Evolutionary conservation across 2,797 vertebrate species (phyloP).

Genomic region (Rhinichthys osculus): DNA sequence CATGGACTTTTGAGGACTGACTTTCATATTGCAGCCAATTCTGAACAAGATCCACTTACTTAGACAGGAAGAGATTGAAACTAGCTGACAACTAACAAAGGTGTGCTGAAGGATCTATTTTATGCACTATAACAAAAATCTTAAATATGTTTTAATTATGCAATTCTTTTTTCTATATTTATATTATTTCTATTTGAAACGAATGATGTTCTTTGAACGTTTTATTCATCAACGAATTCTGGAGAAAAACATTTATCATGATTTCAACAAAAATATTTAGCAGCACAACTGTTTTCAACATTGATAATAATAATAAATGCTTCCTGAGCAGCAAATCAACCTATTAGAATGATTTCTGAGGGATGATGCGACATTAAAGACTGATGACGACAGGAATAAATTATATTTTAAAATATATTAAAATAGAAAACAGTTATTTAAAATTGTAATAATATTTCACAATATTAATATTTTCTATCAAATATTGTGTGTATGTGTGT

Average conservation of each 20-base stretch:
- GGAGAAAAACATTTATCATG: neutral
- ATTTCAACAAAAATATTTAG: neutral
- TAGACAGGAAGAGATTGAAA: neutral
- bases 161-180: too few relatives aligned
- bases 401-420: too few relatives aligned
- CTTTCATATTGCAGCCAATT: neutral
- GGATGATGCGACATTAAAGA: too few relatives aligned
- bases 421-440: too few relatives aligned
- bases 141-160: neutral
- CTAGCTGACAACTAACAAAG: neutral
- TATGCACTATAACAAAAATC: neutral
- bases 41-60: neutral
- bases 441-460: too few relatives aligned
- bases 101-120: neutral
- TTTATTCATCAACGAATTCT: neutral
- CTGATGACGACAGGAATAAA: too few relatives aligned
- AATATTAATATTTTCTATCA: too few relatives aligned
- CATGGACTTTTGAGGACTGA: neutral
- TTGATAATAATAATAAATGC: neutral
- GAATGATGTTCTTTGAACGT: too few relatives aligned
- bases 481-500: too few relatives aligned
- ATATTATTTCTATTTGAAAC: too few relatives aligned
- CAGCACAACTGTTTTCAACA: neutral
- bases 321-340: too few relatives aligned
- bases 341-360: too few relatives aligned